These are phyloP conservation scores for Anoplophora glabripennis DNA, from an alignment of 1,140 invertebrate genomes.

Conservation along the genomic window DNA sequence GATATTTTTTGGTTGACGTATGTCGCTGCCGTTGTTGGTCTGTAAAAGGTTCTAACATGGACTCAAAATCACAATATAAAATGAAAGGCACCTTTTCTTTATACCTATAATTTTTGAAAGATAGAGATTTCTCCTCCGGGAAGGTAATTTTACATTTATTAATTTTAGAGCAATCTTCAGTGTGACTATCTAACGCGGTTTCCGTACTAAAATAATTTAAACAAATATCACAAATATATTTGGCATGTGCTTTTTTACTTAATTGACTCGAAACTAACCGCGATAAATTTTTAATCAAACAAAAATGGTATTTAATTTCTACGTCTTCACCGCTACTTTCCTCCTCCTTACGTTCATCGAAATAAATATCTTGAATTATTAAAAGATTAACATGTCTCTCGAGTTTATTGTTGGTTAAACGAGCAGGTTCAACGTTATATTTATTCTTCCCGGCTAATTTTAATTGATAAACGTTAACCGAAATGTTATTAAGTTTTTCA, in stretches of 20 bases:
- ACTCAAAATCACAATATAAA: constrained; percentile 46
- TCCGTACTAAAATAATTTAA: constrained; percentile 27
- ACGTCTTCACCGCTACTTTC: background rate
- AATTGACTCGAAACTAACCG: constrained; percentile 17
- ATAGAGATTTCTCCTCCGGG: constrained; percentile 16
- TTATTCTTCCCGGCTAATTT: constrained; percentile 8
- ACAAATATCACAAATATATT: constrained; percentile 35
- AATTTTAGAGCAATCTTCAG: constrained; percentile 13
- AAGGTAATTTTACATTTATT: constrained; percentile 28
- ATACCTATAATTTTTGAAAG: constrained; percentile 13
- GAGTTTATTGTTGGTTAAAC: constrained; percentile 3
- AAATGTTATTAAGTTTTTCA: constrained; percentile 1
- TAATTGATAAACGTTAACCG: background rate
- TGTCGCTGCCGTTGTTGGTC: background rate
- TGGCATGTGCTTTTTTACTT: constrained; percentile 17
- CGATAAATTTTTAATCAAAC: constrained; percentile 27
- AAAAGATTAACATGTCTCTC: constrained; percentile 10
- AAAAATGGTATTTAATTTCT: constrained; percentile 18
- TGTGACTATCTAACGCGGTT: constrained; percentile 31
- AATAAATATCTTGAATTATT: constrained; percentile 1
- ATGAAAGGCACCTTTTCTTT: constrained; percentile 37
- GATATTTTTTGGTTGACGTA: constrained; percentile 2
- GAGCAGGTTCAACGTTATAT: background rate
- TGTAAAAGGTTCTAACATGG: constrained; percentile 22
- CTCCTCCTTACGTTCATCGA: constrained; percentile 5